Percentiles rank a stretch among this genome's conserved stretches.
These are phyloP conservation scores for Drosophila seguyi DNA, from an alignment of 1,140 invertebrate genomes.

Conservation along the genomic window DNA sequence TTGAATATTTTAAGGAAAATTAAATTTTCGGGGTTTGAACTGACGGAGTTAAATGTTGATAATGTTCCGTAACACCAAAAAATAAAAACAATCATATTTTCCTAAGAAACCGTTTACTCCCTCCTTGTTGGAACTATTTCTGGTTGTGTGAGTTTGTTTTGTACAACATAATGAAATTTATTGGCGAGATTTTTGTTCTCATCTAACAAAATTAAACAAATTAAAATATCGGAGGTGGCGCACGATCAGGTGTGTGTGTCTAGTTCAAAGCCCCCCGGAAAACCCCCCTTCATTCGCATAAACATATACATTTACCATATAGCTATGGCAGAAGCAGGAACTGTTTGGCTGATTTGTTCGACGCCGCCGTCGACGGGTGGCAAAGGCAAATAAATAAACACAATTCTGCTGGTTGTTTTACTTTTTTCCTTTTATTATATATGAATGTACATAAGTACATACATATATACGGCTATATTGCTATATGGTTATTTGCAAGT, in stretches of 20 bases:
- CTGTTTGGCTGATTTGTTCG: slow-evolving; percentile 74
- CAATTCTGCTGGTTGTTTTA: slow-evolving; percentile 57
- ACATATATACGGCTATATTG: slow-evolving; percentile 1
- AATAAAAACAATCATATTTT: neutral
- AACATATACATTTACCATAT: slow-evolving; percentile 1
- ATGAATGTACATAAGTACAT: neutral
- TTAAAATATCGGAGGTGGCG: slow-evolving; percentile 32
- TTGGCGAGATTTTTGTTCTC: slow-evolving; percentile 27
- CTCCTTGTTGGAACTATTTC: neutral
- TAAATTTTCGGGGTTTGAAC: neutral
- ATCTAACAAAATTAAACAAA: slow-evolving; percentile 1
- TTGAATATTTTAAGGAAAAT: neutral
- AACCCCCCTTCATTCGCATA: slow-evolving; percentile 7
- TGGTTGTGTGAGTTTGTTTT: slow-evolving; percentile 17
- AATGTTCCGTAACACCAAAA: neutral
- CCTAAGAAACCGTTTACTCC: neutral
- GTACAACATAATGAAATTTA: slow-evolving; percentile 23
- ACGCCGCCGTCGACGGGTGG: slow-evolving; percentile 30
- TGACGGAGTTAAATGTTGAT: neutral
- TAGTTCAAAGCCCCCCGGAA: slow-evolving; percentile 27
- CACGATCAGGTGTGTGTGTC: slow-evolving; percentile 54
- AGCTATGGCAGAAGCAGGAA: slow-evolving; percentile 72
- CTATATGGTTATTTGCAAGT: slow-evolving; percentile 11
- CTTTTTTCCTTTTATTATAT: slow-evolving; percentile 31
- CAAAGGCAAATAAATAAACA: slow-evolving; percentile 61